phyloP scores from a whole-genome alignment of 2,797 vertebrate genomes.

The Esox lucius region DNA sequence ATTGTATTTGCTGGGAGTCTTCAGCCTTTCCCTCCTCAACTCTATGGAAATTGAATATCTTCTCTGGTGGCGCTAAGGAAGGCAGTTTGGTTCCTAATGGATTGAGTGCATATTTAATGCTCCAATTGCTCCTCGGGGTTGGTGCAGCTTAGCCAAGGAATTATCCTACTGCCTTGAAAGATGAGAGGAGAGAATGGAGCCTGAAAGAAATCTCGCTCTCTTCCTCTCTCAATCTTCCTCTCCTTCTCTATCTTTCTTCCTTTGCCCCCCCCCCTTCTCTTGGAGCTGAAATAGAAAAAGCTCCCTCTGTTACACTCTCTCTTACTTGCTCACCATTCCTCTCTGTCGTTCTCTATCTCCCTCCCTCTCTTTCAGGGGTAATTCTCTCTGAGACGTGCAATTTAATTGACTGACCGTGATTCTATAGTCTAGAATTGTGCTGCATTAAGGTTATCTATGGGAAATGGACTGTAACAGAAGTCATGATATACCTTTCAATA shows the following conservation, averaged over 20 bases:
- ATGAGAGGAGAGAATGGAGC: constrained; percentile 43
- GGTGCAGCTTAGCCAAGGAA: constrained; percentile 62
- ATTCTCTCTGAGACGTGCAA: constrained; percentile 24
- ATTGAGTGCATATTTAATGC: constrained; percentile 65
- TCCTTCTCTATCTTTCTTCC: constrained; percentile 2
- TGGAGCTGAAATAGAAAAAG: constrained; percentile 36
- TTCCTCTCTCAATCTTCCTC: constrained; percentile 16
- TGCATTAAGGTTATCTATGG: constrained; percentile 9
- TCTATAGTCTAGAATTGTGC: constrained; percentile 15
- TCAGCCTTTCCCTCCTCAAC: constrained; percentile 54
- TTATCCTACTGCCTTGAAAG: constrained; percentile 59
- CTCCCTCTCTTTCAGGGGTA: constrained; percentile 17
- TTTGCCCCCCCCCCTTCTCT: neutral
- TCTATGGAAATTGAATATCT: constrained; percentile 68
- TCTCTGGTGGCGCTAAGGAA: constrained; percentile 56
- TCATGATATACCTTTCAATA: constrained; percentile 3
- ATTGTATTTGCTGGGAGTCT: constrained; percentile 60
- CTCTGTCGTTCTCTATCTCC: neutral
- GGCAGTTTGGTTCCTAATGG: constrained; percentile 64
- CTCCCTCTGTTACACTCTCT: constrained; percentile 22
- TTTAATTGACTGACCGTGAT: constrained; percentile 28
- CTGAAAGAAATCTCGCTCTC: constrained; percentile 36
- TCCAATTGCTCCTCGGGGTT: constrained; percentile 59
- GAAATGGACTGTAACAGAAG: constrained; percentile 8
- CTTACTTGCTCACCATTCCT: neutral